Evolutionary conservation across 1,140 invertebrate species (phyloP).

Genomic region (Drosophila repletoides): DNA sequence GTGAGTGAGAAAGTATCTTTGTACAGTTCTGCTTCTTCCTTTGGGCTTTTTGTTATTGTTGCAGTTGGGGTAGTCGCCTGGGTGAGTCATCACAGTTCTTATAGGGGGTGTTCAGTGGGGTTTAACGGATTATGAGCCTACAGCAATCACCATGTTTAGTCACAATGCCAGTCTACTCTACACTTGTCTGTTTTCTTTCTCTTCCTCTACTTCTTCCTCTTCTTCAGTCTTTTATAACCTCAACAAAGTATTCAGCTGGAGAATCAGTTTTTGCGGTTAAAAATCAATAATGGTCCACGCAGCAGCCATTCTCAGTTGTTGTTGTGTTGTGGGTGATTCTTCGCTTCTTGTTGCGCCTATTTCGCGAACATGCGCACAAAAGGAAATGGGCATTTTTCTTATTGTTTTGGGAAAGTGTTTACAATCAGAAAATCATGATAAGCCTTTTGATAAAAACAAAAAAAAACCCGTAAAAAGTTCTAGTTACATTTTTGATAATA

Average conservation of each 20-base stretch:
- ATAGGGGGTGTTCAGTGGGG: not conserved
- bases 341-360: constrained; percentile 16
- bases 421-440: constrained; percentile 1
- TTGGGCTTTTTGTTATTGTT: constrained; percentile 8
- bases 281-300: constrained; percentile 47
- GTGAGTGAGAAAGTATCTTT: constrained; percentile 23
- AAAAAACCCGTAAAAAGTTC: not conserved
- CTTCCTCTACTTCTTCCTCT: not conserved
- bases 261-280: constrained; percentile 5
- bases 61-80: constrained; percentile 32
- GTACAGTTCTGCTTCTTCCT: constrained; percentile 4
- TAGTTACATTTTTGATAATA: too few relatives aligned
- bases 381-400: too few relatives aligned
- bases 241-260: not conserved
- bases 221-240: not conserved
- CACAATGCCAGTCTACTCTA: constrained; percentile 9
- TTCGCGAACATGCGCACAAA: constrained; percentile 17
- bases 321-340: not conserved
- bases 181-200: constrained; percentile 17
- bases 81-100: constrained; percentile 34
- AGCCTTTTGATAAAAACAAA: not conserved
- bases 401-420: constrained; percentile 1
- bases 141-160: not conserved
- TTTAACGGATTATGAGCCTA: constrained; percentile 3
- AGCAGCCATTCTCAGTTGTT: constrained; percentile 3